These are phyloP conservation scores for Tenualosa thibaudeaui DNA, from an alignment of 2,797 vertebrate genomes.

Conservation along the genomic window DNA sequence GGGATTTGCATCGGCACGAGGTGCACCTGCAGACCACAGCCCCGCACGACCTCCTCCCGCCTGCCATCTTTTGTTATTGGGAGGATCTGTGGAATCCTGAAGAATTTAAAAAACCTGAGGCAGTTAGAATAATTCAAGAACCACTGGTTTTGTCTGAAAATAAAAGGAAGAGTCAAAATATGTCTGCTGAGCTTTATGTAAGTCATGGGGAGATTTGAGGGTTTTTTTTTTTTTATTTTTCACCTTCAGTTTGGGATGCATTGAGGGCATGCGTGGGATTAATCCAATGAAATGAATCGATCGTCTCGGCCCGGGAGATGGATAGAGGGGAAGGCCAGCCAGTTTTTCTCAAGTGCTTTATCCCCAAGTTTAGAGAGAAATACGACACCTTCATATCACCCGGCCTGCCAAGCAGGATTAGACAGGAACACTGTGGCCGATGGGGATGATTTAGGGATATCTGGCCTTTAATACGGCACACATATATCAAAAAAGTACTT, in stretches of 20 bases:
- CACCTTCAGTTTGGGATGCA: constrained; percentile 36
- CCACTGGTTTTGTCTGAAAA: background rate
- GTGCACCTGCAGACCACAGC: background rate
- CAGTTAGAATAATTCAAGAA: background rate
- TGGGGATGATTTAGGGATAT: constrained; percentile 70
- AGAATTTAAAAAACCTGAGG: background rate
- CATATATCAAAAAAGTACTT: constrained; percentile 55
- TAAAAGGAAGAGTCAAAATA: background rate
- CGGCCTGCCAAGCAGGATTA: constrained; percentile 65
- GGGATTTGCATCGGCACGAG: background rate
- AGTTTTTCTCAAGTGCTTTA: constrained; percentile 71
- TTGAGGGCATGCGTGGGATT: constrained; percentile 53
- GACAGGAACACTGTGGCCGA: constrained; percentile 68
- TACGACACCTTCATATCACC: constrained; percentile 72
- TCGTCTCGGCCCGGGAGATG: constrained; percentile 68
- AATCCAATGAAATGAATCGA: constrained; percentile 72
- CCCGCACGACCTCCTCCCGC: background rate
- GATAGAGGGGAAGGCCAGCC: constrained; percentile 67
- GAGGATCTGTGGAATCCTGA: background rate
- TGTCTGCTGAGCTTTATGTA: background rate
- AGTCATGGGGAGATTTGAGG: constrained; percentile 32
- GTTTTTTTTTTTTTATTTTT: constrained; percentile 55
- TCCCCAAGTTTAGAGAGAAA: constrained; percentile 63
- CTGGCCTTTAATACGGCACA: constrained; percentile 66
- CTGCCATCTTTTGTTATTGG: background rate